These are phyloP conservation scores for Lerista edwardsae DNA, from an alignment of 2,797 vertebrate species.

Conservation along the genomic window DNA sequence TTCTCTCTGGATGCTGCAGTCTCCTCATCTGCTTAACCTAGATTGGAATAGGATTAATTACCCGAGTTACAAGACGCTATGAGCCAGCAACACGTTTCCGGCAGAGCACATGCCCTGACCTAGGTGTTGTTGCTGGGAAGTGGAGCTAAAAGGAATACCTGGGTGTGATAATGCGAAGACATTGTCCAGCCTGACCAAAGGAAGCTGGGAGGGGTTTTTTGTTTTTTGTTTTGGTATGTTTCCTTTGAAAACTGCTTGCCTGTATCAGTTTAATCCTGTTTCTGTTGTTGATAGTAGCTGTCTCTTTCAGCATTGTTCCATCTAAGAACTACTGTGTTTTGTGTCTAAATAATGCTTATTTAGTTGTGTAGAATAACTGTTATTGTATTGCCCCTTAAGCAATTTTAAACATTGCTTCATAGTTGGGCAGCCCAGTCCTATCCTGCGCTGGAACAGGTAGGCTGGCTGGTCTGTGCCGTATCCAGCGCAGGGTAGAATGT, in stretches of 20 bases:
- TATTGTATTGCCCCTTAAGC: not conserved
- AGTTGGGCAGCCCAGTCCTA: no score
- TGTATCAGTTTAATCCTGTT: constrained; percentile 30
- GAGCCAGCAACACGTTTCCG: constrained; percentile 76
- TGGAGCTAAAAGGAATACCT: constrained; percentile 53
- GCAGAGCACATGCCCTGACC: constrained; percentile 72
- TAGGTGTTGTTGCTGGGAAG: constrained; percentile 52
- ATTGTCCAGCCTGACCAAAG: constrained; percentile 35
- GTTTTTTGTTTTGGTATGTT: not conserved
- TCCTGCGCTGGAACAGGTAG: no score
- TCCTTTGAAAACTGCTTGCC: constrained; percentile 50
- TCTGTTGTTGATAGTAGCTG: constrained; percentile 23
- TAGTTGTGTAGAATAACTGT: constrained; percentile 34
- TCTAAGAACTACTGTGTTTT: not conserved
- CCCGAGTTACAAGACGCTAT: constrained; percentile 65
- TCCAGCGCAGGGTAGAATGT: no score
- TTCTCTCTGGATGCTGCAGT: constrained; percentile 61
- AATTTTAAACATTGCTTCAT: constrained; percentile 8
- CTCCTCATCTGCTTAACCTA: constrained; percentile 83
- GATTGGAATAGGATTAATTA: constrained; percentile 84
- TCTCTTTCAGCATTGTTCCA: not conserved
- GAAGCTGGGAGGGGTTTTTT: constrained; percentile 62
- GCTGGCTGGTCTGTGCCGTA: no score
- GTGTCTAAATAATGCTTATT: constrained; percentile 1
- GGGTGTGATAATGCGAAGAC: constrained; percentile 56